Base-by-base conservation (phyloP, 2,113 vertebrate species). In the Scolopax mira region DNA sequence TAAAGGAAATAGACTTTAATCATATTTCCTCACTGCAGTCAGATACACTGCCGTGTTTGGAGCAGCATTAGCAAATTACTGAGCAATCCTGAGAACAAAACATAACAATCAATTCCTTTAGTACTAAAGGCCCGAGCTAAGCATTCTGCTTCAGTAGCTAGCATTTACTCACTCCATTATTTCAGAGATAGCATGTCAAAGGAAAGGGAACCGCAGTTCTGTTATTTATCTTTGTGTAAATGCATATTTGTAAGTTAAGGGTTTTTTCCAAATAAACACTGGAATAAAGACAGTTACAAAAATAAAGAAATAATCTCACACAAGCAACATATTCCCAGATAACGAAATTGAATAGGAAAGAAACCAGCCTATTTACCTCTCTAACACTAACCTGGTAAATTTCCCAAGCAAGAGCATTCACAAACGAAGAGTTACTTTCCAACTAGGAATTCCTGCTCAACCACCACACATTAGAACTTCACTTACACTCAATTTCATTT, bases 91-190 rank as follows among this genome's bases (percentile, higher is more conserved):
- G 7, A 23, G 85, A 93, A 89, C 69, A 94, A 95, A 95, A 44
- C 61, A 96, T 67, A 46, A 35, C 64, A 62, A 95, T 93, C 82
- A 18, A 93, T 96, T 88, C 48, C 82, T 92, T 48, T 23, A 85
- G 85, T 73, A 94, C 93, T 85, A 48, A 87, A 97, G 88, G 77
- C 69, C 65, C 75, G 73, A 67, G 57, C 92, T 96, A 54, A 90
- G 91, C 93, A 88, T 79, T 88, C 79, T 94, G 80, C 93, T 74
- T 39, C 12, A 39, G 21, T 13, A 77, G 54, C 66, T 14, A 66
- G 49, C 58, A 25, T 81, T 96, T 67, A 66, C 55, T 61, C 88
- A 44, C 92, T n/a, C 72, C 91, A 64, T 97, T 94, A 97, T 95
- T 89, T 83, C 91, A 90, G 51, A 91, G 74, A 75, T 8, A 82